Base-by-base conservation (phyloP, 2,797 vertebrate genomes). In the Agapornis canus region DNA sequence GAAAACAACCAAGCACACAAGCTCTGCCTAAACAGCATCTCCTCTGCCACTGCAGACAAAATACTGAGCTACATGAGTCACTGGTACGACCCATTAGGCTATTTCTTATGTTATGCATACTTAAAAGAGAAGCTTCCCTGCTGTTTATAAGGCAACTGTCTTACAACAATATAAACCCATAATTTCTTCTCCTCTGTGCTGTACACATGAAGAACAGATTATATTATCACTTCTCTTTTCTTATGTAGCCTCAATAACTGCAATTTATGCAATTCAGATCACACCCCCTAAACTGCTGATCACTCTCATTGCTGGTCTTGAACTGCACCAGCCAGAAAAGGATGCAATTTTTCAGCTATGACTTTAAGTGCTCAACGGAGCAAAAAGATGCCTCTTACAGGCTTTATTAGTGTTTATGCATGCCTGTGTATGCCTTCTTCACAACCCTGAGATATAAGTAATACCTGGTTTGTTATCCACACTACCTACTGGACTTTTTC, bases 71-170 rank as follows among this genome's bases (percentile, higher is more conserved):
- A 56, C 31, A 63, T n/a, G 23, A 57, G 49, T 39, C 54, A 76
- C 6, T 13, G 25, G 5, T 69, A 71, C 0, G 0, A 60, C 25
- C 63, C 59, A 29, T 10, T 7, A n/a, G 39, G 56, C 35, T 86
- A 23, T 20, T 92, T 57, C 52, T 88, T 63, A 61, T 6, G 8
- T 32, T 26, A 49, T 1, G 9, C 26, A 64, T 70, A 43, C 16
- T 22, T 31, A 19, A 57, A 57, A 49, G 63, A 65, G n/a, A 63
- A 22, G 9, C 23, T 31, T 83, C 57, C 35, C 35, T 11, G 2
- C 35, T 35, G 6, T 54, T 75, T 60, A 9, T 32, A 90, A 78
- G 10, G 43, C 22, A 13, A 68, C 16, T 77, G 45, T 31, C 57
- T 18, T 40, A 15, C 69, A 80, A 68, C 29, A 45, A 42, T n/a